Evolutionary conservation across 2,113 vertebrate species (phyloP).

Genomic region (Varanus komodoensis): DNA sequence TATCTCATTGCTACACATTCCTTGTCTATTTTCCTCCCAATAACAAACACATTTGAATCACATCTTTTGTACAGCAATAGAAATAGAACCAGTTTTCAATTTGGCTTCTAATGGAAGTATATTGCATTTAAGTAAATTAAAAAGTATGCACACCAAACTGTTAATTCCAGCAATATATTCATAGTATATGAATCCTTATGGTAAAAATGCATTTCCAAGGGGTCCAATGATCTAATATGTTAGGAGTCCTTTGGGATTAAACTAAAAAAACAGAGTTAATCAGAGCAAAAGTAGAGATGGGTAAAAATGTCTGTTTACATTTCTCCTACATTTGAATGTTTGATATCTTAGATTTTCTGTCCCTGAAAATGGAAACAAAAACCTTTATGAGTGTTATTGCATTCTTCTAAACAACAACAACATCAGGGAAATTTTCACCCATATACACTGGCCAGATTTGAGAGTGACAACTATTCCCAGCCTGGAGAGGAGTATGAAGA

Average conservation of each 20-base stretch:
- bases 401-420: too few relatives aligned
- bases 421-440: too few relatives aligned
- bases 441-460: too few relatives aligned
- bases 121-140: not conserved
- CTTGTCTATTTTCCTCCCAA: not conserved
- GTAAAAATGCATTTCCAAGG: not conserved
- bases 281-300: not conserved
- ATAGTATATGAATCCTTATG: not conserved
- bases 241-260: not conserved
- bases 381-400: too few relatives aligned
- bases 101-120: not conserved
- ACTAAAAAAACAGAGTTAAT: not conserved
- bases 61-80: not conserved
- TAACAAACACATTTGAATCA: slow-evolving; percentile 2
- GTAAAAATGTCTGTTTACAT: too few relatives aligned
- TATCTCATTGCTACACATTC: slow-evolving; percentile 34
- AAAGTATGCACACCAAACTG: not conserved
- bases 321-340: too few relatives aligned
- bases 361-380: too few relatives aligned
- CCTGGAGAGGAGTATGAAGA: too few relatives aligned
- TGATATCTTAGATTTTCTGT: too few relatives aligned
- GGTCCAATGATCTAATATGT: not conserved
- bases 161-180: not conserved
- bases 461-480: too few relatives aligned
- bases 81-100: not conserved